Evolutionary conservation across 2,888 invertebrate genomes (phyloP).

Genomic region (Caenorhabditis doughertyi): DNA sequence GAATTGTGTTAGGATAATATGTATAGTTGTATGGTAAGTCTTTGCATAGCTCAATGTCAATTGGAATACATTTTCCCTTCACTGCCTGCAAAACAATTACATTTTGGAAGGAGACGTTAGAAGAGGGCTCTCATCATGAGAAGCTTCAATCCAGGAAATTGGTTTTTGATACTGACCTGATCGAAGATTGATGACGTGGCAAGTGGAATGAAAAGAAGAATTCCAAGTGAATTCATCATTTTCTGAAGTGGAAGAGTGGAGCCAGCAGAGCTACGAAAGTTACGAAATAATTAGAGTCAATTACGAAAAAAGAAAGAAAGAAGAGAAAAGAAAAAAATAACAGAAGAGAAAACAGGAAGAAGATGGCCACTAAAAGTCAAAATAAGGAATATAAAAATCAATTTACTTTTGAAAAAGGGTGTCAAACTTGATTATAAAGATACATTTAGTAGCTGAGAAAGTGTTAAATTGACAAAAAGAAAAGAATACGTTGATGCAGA

Average conservation of each 20-base stretch:
- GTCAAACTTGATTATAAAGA: no score
- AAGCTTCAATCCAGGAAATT: slow-evolving; percentile 51
- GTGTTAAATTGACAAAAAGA: neutral
- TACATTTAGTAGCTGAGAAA: no score
- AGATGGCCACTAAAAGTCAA: slow-evolving; percentile 7
- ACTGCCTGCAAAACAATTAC: slow-evolving; percentile 73
- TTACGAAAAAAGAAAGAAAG: slow-evolving; percentile 30
- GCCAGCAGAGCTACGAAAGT: slow-evolving; percentile 26
- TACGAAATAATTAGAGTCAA: slow-evolving; percentile 58
- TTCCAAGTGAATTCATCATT: slow-evolving; percentile 38
- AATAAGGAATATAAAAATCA: neutral
- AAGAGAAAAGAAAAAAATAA: slow-evolving; percentile 9
- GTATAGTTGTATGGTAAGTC: slow-evolving; percentile 77
- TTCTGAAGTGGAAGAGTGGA: slow-evolving; percentile 6
- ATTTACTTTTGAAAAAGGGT: no score
- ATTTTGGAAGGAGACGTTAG: neutral
- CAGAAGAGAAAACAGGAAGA: neutral
- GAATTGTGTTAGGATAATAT: slow-evolving; percentile 66
- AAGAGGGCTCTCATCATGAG: slow-evolving; percentile 5
- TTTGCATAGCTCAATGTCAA: slow-evolving; percentile 78
- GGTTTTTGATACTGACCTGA: slow-evolving; percentile 65
- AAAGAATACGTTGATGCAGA: slow-evolving; percentile 13
- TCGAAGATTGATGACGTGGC: slow-evolving; percentile 67
- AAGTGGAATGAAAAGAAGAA: slow-evolving; percentile 54
- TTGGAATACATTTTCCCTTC: slow-evolving; percentile 77